phyloP scores from a whole-genome alignment of 2,797 vertebrate genomes.

The Gymnoscopelus braueri region DNA sequence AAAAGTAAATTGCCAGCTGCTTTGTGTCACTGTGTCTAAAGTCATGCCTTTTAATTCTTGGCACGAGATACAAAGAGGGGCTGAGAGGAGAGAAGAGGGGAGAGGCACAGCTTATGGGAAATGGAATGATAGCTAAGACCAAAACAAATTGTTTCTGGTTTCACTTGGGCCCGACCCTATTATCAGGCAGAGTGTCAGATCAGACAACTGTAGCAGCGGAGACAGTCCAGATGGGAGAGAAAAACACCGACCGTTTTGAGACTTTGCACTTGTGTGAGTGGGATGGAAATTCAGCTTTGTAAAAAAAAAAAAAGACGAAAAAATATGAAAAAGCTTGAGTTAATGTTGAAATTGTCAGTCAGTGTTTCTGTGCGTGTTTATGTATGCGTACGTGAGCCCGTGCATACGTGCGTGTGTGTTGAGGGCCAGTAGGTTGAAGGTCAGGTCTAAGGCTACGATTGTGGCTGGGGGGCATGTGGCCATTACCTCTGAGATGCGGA shows the following conservation, averaged over 20 bases:
- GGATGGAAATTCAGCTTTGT: slow-evolving; percentile 19
- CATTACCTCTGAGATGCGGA: slow-evolving; percentile 61
- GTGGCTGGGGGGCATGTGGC: slow-evolving; percentile 34
- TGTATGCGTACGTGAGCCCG: slow-evolving; percentile 8
- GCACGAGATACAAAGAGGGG: slow-evolving; percentile 78
- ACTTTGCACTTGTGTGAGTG: slow-evolving; percentile 49
- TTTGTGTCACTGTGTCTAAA: slow-evolving; percentile 82
- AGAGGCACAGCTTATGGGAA: slow-evolving; percentile 80
- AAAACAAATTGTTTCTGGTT: slow-evolving; percentile 83
- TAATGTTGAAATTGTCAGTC: slow-evolving; percentile 20
- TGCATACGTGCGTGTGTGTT: slow-evolving; percentile 3
- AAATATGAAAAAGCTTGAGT: neutral
- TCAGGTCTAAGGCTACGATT: slow-evolving; percentile 74
- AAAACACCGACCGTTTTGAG: slow-evolving; percentile 42
- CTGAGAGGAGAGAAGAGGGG: slow-evolving; percentile 77
- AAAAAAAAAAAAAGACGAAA: neutral
- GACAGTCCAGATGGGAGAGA: slow-evolving; percentile 72
- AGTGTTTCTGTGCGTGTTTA: slow-evolving; percentile 6
- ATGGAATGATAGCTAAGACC: slow-evolving; percentile 78
- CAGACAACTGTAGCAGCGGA: slow-evolving; percentile 74
- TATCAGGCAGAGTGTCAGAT: slow-evolving; percentile 78
- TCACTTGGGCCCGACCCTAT: slow-evolving; percentile 76
- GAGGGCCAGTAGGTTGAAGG: slow-evolving; percentile 68
- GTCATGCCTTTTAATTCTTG: slow-evolving; percentile 84
- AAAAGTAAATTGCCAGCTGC: slow-evolving; percentile 78